Conservation (phyloP, 2,888 invertebrate genomes). For the Drosophila rubida region DNA sequence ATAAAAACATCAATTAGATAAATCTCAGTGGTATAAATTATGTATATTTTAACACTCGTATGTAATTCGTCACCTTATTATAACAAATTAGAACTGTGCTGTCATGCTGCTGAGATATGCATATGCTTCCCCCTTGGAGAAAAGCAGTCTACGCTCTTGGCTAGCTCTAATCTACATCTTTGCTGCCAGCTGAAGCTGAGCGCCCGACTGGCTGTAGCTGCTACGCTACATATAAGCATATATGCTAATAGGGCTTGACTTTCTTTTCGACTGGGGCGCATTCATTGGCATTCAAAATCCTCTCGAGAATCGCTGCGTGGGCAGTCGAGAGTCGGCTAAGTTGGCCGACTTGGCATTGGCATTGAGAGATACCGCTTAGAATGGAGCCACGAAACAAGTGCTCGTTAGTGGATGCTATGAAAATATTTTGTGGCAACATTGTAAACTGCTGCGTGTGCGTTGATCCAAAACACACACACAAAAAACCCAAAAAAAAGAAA, state of each 20-base stretch:
- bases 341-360: slow-evolving; percentile 43
- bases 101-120: neutral
- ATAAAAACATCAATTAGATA: neutral
- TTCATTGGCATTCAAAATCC: slow-evolving; percentile 31
- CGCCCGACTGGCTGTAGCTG: neutral
- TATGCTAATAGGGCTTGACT: slow-evolving; percentile 68
- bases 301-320: slow-evolving; percentile 38
- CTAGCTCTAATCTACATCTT: slow-evolving; percentile 42
- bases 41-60: no score
- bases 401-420: slow-evolving; percentile 49
- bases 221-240: slow-evolving; percentile 8
- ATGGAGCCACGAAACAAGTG: slow-evolving; percentile 36
- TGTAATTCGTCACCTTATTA: no score
- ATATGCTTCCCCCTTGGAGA: neutral
- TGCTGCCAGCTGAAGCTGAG: slow-evolving; percentile 9
- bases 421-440: slow-evolving; percentile 46
- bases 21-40: neutral
- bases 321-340: slow-evolving; percentile 20
- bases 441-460: slow-evolving; percentile 49
- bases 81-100: neutral
- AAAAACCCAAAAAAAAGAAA: slow-evolving; percentile 7
- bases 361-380: slow-evolving; percentile 59
- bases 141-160: neutral
- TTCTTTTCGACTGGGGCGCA: slow-evolving; percentile 49
- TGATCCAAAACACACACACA: neutral